A percentile compares a stretch with the other conserved stretches of the same genome.
phyloP scores from a whole-genome alignment of 2,888 invertebrate species.

The Agonopterix subpropinquella region DNA sequence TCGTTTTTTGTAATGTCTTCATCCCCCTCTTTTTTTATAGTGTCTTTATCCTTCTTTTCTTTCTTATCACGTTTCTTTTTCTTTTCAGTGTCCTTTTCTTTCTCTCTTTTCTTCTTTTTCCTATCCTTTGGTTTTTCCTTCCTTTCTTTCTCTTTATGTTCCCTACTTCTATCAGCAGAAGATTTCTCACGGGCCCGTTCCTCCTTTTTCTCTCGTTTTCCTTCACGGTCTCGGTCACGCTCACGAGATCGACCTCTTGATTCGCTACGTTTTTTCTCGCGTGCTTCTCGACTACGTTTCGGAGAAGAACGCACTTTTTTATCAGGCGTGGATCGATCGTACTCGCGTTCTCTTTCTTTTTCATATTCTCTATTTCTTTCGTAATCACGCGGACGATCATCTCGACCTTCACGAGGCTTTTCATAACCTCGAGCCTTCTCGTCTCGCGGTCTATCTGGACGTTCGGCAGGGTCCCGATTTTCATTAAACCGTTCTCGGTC shows the following conservation, averaged over 20 bases:
- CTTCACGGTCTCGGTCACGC: slow-evolving; percentile 73
- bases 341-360: slow-evolving; percentile 56
- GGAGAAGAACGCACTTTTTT: slow-evolving; percentile 53
- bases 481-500: slow-evolving; percentile 58
- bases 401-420: slow-evolving; percentile 38
- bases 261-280: slow-evolving; percentile 64
- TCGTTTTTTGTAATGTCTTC: slow-evolving; percentile 41
- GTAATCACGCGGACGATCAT: slow-evolving; percentile 41
- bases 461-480: slow-evolving; percentile 53
- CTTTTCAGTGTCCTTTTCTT: slow-evolving; percentile 64
- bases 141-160: slow-evolving; percentile 76
- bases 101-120: slow-evolving; percentile 58
- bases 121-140: slow-evolving; percentile 59
- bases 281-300: slow-evolving; percentile 51
- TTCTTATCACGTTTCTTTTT: slow-evolving; percentile 72
- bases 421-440: slow-evolving; percentile 42
- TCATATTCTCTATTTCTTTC: slow-evolving; percentile 55
- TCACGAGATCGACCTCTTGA: slow-evolving; percentile 66
- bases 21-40: slow-evolving; percentile 39
- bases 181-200: slow-evolving; percentile 58
- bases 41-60: slow-evolving; percentile 72
- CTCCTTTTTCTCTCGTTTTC: slow-evolving; percentile 71
- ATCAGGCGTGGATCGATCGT: slow-evolving; percentile 58
- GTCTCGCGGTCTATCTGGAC: slow-evolving; percentile 59
- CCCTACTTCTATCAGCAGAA: slow-evolving; percentile 63